phyloP scores from a whole-genome alignment of 1,140 invertebrate species.

The Tenebrio molitor region DNA sequence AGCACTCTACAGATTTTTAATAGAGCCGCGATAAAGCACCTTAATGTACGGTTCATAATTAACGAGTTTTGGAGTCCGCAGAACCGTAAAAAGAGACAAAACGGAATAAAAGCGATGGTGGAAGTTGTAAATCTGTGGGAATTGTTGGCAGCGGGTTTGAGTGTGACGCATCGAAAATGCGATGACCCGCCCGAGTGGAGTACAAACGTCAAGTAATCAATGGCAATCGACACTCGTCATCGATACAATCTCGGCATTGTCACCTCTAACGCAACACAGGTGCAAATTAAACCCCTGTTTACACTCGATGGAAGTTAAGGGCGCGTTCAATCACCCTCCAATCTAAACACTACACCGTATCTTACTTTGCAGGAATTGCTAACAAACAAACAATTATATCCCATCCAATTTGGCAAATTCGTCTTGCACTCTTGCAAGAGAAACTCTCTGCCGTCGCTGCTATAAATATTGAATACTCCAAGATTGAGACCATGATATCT shows the following conservation, averaged over 20 bases:
- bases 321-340: constrained; percentile 40
- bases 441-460: neutral
- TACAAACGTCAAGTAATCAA: constrained; percentile 53
- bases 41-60: constrained; percentile 37
- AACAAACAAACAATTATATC: constrained; percentile 39
- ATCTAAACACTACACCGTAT: constrained; percentile 52
- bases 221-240: constrained; percentile 36
- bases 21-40: constrained; percentile 24
- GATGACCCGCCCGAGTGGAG: constrained; percentile 47
- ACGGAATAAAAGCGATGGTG: constrained; percentile 35
- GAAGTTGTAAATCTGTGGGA: constrained; percentile 45
- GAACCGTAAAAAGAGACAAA: constrained; percentile 17
- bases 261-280: constrained; percentile 35
- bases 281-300: constrained; percentile 54
- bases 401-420: constrained; percentile 19
- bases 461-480: constrained; percentile 1
- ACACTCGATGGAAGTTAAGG: constrained; percentile 53
- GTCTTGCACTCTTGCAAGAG: neutral
- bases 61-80: constrained; percentile 18
- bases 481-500: neutral
- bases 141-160: constrained; percentile 45
- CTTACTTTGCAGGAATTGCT: neutral
- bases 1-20: constrained; percentile 22
- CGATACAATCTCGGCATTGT: constrained; percentile 51
- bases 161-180: constrained; percentile 45